Evolutionary conservation across 2,797 vertebrate genomes (phyloP), one percentile per base, ranked within the genome.

Genomic region (Pseudochaenichthys georgianus): DNA sequence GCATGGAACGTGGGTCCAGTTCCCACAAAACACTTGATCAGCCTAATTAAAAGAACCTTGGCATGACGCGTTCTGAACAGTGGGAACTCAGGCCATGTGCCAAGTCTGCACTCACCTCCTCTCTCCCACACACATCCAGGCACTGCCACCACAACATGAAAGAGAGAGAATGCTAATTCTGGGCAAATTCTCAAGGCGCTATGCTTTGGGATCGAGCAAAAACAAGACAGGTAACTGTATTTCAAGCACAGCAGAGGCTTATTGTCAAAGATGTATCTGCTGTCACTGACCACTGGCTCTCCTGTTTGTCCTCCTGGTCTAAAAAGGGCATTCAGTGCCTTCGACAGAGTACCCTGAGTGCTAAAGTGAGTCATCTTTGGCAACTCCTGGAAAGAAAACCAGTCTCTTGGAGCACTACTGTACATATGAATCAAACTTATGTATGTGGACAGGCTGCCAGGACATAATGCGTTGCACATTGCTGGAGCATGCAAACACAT

Each of bases 391-490:
- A 89, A 83, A 89, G 88, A 89, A 90, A 91, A 80, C 60, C 88
- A 87, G 89, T 73, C 59, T 76, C 87, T 88, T 93, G 88, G 93
- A 95, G 88, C 80, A 85, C 93, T 91, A 88, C 91, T 91, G 91
- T 92, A 89, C 89, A 90, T 88, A 92, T 94, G 91, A 94, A 93
- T 95, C 91, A 90, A 94, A 78, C 69, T 89, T 89, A 89, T 90
- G 91, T 87, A 85, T 3, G 50, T 81, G 77, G 76, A 92, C 41
- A 55, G 75, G 80, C 89, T 93, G 94, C 95, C 94, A 94, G 92
- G 57, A 90, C 89, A 92, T 94, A 95, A 95, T 95, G 93, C 82
- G 83, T 95, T 80, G 77, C 94, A 96, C 93, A 95, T 96, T 95
- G 89, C 85, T 86, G 83, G 90, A 88, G 90, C 89, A 84, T 84